phyloP scores from a whole-genome alignment of 2,113 vertebrate species.

The Plestiodon gilberti region DNA sequence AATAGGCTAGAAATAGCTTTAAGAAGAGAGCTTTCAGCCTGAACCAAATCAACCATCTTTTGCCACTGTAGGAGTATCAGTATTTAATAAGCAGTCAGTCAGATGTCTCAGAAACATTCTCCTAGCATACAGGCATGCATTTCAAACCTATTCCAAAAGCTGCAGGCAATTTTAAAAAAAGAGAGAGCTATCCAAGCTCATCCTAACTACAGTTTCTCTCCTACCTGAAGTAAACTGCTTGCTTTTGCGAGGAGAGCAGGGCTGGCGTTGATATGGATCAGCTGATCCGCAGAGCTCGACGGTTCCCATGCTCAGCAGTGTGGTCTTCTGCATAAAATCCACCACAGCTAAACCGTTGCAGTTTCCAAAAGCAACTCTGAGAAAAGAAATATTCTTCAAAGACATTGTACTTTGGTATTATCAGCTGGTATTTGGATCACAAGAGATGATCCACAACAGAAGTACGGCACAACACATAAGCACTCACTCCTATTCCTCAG shows the following conservation, averaged over 20 bases:
- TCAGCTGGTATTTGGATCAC: no score
- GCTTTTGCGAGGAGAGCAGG: conserved; percentile 93
- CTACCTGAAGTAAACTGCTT: conserved; percentile 96
- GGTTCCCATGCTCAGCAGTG: conserved; percentile 92
- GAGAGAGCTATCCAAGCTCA: conserved; percentile 42
- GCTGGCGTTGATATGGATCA: conserved; percentile 93
- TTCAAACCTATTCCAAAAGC: conserved; percentile 67
- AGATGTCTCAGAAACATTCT: conserved; percentile 48
- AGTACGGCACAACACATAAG: background rate
- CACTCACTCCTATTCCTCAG: background rate
- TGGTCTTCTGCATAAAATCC: conserved; percentile 95
- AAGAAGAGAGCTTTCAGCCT: conserved; percentile 63
- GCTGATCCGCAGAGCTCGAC: conserved; percentile 90
- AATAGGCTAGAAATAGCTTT: conserved; percentile 45
- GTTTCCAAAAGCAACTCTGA: conserved; percentile 94
- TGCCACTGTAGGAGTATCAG: background rate
- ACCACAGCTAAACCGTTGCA: conserved; percentile 92
- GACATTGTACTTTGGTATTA: conserved; percentile 9
- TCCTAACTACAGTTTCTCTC: conserved; percentile 45
- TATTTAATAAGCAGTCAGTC: conserved; percentile 13
- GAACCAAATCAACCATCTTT: conserved; percentile 28
- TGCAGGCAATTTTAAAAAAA: conserved; percentile 60
- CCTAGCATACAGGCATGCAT: conserved; percentile 63
- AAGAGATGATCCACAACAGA: background rate
- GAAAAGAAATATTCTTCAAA: conserved; percentile 43